Evolutionary conservation across 1,140 invertebrate species (phyloP).

Genomic region (Diuraphis noxia): DNA sequence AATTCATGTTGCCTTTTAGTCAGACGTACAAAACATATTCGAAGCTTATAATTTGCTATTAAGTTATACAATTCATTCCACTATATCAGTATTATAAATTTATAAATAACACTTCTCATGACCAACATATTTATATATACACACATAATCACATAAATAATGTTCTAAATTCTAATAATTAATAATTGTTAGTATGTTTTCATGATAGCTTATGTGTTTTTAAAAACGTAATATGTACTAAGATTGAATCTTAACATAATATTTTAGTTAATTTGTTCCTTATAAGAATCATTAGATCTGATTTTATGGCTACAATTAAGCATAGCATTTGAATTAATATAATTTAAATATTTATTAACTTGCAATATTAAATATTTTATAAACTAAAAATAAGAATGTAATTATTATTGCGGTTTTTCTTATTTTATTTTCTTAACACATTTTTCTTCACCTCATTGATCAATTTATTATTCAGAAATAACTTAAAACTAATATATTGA

Average conservation of each 20-base stretch:
- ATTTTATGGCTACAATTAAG: not conserved
- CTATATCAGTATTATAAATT: slow-evolving; percentile 38
- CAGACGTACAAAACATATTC: slow-evolving; percentile 66
- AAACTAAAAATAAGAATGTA: not conserved
- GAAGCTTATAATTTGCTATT: slow-evolving; percentile 63
- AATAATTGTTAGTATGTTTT: not conserved
- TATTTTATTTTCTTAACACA: not conserved
- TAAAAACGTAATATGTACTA: not conserved
- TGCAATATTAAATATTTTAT: not conserved
- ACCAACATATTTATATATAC: not conserved
- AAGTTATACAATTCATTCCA: not conserved
- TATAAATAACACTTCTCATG: slow-evolving; percentile 9
- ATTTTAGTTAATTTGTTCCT: slow-evolving; percentile 15
- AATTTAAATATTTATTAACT: not conserved
- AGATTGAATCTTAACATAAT: not conserved
- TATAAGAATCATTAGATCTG: not conserved
- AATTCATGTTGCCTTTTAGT: slow-evolving; percentile 78
- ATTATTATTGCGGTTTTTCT: not conserved
- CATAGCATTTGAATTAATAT: not conserved
- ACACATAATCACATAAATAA: not conserved
- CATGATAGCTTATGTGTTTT: not conserved
- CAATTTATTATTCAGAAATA: not conserved
- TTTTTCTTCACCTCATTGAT: not conserved
- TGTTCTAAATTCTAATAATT: not conserved
- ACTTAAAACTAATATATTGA: too few relatives aligned